Evolutionary conservation across 1,140 invertebrate species (phyloP).

Genomic region (Leptinotarsa defecta): DNA sequence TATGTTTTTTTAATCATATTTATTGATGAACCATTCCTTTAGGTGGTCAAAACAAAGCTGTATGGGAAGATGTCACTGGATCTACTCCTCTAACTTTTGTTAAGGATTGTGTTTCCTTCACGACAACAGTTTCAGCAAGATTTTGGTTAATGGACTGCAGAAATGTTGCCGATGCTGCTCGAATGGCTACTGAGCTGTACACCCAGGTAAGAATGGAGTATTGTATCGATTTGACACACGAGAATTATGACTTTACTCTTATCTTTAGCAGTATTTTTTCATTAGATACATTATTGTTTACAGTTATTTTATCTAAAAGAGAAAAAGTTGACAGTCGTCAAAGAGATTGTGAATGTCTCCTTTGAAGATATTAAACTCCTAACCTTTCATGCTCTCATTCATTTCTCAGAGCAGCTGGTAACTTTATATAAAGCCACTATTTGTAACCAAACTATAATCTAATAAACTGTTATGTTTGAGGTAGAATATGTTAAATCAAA

Average conservation of each 20-base stretch:
- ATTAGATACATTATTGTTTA: too few relatives aligned
- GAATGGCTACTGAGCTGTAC: constrained; percentile 94
- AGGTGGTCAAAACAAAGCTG: constrained; percentile 91
- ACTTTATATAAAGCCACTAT: too few relatives aligned
- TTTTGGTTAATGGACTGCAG: constrained; percentile 99
- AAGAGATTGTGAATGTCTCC: too few relatives aligned
- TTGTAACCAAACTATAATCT: too few relatives aligned
- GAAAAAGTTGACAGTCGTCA: too few relatives aligned
- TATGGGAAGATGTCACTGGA: constrained; percentile 97
- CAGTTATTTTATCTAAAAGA: neutral
- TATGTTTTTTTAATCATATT: neutral
- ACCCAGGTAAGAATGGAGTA: constrained; percentile 69
- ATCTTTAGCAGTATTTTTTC: neutral
- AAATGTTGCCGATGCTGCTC: constrained; percentile 88
- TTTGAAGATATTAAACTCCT: neutral
- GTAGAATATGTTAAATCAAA: too few relatives aligned
- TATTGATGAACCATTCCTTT: constrained; percentile 28
- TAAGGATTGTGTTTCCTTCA: constrained; percentile 96
- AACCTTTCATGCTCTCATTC: neutral
- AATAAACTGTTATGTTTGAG: too few relatives aligned
- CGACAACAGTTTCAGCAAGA: constrained; percentile 93
- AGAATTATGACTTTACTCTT: neutral
- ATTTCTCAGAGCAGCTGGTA: too few relatives aligned
- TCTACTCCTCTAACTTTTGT: constrained; percentile 93
- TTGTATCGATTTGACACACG: neutral